phyloP scores from a whole-genome alignment of 2,113 vertebrate species.

The Gadus macrocephalus region DNA sequence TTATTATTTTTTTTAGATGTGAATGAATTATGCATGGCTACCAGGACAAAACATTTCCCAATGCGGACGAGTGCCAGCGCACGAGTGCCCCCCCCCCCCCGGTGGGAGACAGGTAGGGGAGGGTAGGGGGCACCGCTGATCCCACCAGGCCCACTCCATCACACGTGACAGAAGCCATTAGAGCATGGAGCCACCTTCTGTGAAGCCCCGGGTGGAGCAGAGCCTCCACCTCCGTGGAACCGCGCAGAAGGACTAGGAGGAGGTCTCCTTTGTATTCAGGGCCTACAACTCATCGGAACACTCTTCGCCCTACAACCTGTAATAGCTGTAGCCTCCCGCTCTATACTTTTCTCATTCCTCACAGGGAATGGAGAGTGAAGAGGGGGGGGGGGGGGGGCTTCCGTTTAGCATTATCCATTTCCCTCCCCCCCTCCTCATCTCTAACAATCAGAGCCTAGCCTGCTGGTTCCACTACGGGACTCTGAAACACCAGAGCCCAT shows the following conservation, averaged over 20 bases:
- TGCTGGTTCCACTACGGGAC: neutral
- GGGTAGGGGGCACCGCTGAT: conserved; percentile 45
- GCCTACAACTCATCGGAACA: neutral
- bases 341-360: neutral
- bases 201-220: conserved; percentile 46
- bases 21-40: conserved; percentile 5
- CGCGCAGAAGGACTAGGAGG: conserved; percentile 51
- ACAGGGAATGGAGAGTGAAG: neutral
- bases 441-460: conserved; percentile 1
- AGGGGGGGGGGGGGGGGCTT: neutral
- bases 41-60: conserved; percentile 3
- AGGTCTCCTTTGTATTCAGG: conserved; percentile 42
- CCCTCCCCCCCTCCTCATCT: conserved; percentile 9
- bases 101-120: conserved; percentile 49
- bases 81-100: conserved; percentile 27
- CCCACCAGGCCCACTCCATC: conserved; percentile 68
- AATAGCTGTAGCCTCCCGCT: no score
- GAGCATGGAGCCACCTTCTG: conserved; percentile 65
- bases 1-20: neutral
- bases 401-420: neutral
- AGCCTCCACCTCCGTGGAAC: conserved; percentile 32
- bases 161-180: conserved; percentile 64
- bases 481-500: no score
- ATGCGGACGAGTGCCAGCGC: conserved; percentile 12
- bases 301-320: neutral